phyloP scores from a whole-genome alignment of 1,140 invertebrate species.

The Whitmania pigra region DNA sequence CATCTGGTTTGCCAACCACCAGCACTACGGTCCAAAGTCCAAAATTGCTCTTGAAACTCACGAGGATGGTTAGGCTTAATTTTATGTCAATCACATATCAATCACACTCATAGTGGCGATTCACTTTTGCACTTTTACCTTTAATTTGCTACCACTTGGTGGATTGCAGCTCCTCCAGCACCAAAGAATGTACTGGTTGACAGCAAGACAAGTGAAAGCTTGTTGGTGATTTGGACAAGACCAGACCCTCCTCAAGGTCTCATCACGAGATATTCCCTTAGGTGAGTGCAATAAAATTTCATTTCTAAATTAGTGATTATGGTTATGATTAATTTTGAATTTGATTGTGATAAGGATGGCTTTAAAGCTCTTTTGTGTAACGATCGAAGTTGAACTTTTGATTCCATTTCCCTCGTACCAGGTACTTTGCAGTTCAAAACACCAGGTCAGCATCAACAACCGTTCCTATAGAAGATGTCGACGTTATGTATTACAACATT shows the following conservation, averaged over 20 bases:
- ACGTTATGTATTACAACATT: no score
- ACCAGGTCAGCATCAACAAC: no score
- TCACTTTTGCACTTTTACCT: neutral
- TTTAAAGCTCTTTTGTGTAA: no score
- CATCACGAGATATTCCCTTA: conserved; percentile 18
- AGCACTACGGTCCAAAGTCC: conserved; percentile 12
- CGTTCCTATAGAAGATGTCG: no score
- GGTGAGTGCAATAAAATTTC: neutral
- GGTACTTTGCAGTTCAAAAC: no score
- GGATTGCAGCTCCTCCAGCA: conserved; percentile 7
- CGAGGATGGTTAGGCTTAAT: conserved; percentile 13
- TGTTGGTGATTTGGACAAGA: conserved; percentile 18
- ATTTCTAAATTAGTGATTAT: no score
- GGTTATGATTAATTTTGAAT: no score
- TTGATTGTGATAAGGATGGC: no score
- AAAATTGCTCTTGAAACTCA: neutral
- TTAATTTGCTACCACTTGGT: neutral
- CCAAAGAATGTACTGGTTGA: conserved; percentile 11
- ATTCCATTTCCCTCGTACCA: no score
- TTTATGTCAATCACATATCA: no score
- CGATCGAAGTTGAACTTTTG: no score
- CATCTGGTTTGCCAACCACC: conserved; percentile 20
- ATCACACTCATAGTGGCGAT: neutral
- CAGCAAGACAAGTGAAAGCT: neutral
- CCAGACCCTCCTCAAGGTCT: conserved; percentile 22